Percentiles rank a stretch among this genome's conserved stretches.
Evolutionary conservation across 2,888 invertebrate species (phyloP).

Genomic region (Drosophila borealis): DNA sequence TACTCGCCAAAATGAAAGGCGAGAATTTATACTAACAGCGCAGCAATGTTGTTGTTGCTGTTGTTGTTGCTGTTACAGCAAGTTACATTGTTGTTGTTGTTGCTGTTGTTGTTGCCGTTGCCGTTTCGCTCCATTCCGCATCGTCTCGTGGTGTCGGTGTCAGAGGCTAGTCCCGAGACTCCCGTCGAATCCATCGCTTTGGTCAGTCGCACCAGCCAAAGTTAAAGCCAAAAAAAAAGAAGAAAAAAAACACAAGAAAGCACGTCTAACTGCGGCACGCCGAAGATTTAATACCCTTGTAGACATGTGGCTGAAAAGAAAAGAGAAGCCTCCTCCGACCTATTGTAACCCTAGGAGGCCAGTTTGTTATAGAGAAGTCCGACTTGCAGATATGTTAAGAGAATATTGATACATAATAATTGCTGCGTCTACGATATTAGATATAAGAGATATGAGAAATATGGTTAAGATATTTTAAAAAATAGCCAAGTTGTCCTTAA

Average conservation of each 20-base stretch:
- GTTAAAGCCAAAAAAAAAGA: slow-evolving; percentile 37
- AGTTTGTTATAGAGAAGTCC: too few species aligned
- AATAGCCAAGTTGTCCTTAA: too few species aligned
- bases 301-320: not conserved
- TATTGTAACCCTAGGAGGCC: too few species aligned
- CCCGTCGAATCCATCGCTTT: slow-evolving; percentile 58
- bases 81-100: slow-evolving; percentile 54
- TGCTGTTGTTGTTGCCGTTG: slow-evolving; percentile 27
- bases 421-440: too few species aligned
- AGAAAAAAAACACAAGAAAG: not conserved
- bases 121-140: slow-evolving; percentile 49
- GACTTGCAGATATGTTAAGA: too few species aligned
- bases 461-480: too few species aligned
- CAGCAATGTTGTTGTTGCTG: slow-evolving; percentile 33
- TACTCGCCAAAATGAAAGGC: slow-evolving; percentile 81
- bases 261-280: too few species aligned
- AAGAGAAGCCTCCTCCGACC: not conserved
- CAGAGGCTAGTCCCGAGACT: slow-evolving; percentile 68
- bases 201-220: slow-evolving; percentile 54
- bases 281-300: too few species aligned
- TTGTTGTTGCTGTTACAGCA: slow-evolving; percentile 23
- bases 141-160: slow-evolving; percentile 72
- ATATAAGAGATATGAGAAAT: too few species aligned
- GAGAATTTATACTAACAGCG: slow-evolving; percentile 77
- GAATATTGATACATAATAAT: too few species aligned